These are phyloP conservation scores for Trisateles emortualis DNA, from an alignment of 2,888 invertebrate genomes.

Conservation along the genomic window DNA sequence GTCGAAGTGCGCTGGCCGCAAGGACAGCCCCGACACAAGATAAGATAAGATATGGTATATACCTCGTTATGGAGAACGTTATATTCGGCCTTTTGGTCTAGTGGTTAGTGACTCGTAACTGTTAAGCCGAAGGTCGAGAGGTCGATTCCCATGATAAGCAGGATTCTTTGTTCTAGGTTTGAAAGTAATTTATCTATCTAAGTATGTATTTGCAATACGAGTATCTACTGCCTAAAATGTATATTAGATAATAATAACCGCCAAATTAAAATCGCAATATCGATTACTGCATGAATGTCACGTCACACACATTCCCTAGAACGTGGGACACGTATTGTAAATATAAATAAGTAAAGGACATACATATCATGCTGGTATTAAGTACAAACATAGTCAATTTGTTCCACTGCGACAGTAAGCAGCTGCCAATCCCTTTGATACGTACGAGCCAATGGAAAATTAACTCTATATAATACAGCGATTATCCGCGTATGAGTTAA, in stretches of 20 bases:
- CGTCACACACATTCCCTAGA: slow-evolving; percentile 18
- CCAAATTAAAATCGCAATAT: slow-evolving; percentile 4
- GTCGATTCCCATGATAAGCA: too few species aligned
- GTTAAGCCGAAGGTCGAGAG: too few species aligned
- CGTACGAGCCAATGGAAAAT: slow-evolving; percentile 78
- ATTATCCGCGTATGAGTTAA: slow-evolving; percentile 86
- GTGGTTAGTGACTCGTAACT: too few species aligned
- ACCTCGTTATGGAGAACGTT: too few species aligned
- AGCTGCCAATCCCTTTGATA: slow-evolving; percentile 75
- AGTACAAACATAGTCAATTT: slow-evolving; percentile 59
- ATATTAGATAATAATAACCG: background rate
- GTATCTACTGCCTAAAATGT: background rate
- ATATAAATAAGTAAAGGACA: slow-evolving; percentile 40
- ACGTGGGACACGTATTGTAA: slow-evolving; percentile 23
- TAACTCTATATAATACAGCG: slow-evolving; percentile 83
- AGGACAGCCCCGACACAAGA: too few species aligned
- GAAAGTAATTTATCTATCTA: too few species aligned
- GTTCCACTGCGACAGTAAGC: slow-evolving; percentile 67
- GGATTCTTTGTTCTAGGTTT: too few species aligned
- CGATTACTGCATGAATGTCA: slow-evolving; percentile 28
- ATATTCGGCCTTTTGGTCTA: too few species aligned
- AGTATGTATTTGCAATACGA: too few species aligned
- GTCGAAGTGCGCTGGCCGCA: too few species aligned
- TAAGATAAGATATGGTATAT: too few species aligned
- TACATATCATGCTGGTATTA: slow-evolving; percentile 23